These are phyloP conservation scores for Clanis bilineata DNA, from an alignment of 2,888 invertebrate genomes.

Conservation along the genomic window DNA sequence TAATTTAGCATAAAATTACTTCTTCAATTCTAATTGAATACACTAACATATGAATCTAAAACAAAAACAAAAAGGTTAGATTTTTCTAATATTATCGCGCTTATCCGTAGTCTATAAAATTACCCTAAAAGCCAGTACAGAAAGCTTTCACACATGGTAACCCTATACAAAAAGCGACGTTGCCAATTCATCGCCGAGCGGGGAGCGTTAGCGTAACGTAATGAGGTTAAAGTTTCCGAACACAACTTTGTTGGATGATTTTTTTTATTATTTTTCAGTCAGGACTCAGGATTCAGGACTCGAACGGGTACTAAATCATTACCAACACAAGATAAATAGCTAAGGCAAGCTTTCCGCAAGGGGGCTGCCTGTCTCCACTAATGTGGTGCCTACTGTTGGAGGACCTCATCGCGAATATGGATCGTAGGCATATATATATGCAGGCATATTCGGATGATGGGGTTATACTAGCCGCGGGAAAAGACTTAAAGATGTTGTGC, in stretches of 20 bases:
- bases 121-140: slow-evolving; percentile 41
- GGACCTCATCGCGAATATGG: no score
- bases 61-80: neutral
- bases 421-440: no score
- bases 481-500: no score
- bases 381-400: no score
- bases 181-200: slow-evolving; percentile 61
- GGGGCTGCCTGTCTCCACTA: no score
- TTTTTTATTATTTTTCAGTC: slow-evolving; percentile 15
- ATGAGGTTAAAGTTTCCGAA: slow-evolving; percentile 80
- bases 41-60: neutral
- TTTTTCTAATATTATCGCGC: neutral
- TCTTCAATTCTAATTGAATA: neutral
- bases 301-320: neutral
- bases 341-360: no score
- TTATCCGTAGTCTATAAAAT: slow-evolving; percentile 14
- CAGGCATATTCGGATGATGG: no score
- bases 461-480: no score
- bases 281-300: no score
- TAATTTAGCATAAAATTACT: neutral
- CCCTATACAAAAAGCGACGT: slow-evolving; percentile 61
- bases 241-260: slow-evolving; percentile 23
- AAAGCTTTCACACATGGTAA: slow-evolving; percentile 59
- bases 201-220: slow-evolving; percentile 57
- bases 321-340: neutral